Evolutionary conservation across 2,888 invertebrate genomes (phyloP).

Genomic region (Macrophya annulata): DNA sequence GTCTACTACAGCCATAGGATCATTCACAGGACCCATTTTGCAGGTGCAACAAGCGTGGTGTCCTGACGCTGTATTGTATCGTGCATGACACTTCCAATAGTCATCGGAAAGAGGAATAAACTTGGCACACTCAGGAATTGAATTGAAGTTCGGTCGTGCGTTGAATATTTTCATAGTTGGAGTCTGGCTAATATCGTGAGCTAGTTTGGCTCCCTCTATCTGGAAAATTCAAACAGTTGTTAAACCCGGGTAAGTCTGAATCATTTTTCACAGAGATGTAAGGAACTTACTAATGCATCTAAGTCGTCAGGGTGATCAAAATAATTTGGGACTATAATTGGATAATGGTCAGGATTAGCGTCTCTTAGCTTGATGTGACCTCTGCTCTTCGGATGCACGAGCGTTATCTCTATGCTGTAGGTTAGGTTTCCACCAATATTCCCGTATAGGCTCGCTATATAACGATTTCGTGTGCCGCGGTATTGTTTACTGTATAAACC

Average conservation of each 20-base stretch:
- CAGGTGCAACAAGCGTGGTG: slow-evolving; percentile 92
- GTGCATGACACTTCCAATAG: slow-evolving; percentile 89
- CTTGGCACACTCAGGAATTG: slow-evolving; percentile 86
- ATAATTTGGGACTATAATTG: slow-evolving; percentile 95
- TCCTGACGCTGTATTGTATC: slow-evolving; percentile 89
- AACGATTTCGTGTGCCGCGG: slow-evolving; percentile 85
- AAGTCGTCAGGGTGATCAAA: slow-evolving; percentile 84
- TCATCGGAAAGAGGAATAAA: slow-evolving; percentile 86
- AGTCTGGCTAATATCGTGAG: slow-evolving; percentile 83
- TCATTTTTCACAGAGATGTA: background rate
- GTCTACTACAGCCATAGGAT: slow-evolving; percentile 86
- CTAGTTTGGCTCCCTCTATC: slow-evolving; percentile 89
- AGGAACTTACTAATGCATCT: slow-evolving; percentile 84
- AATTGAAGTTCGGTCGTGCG: slow-evolving; percentile 84
- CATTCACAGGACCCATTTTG: slow-evolving; percentile 87
- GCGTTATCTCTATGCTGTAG: slow-evolving; percentile 85
- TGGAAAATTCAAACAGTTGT: slow-evolving; percentile 70
- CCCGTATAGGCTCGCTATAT: slow-evolving; percentile 87
- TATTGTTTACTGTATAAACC: slow-evolving; percentile 87
- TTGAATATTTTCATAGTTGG: slow-evolving; percentile 84
- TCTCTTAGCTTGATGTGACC: slow-evolving; percentile 86
- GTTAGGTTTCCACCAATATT: slow-evolving; percentile 86
- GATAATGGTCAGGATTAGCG: slow-evolving; percentile 86
- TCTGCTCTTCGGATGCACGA: slow-evolving; percentile 87
- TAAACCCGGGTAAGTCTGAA: background rate